phyloP scores from a whole-genome alignment of 2,888 invertebrate genomes.

The Oxytorus armatus region DNA sequence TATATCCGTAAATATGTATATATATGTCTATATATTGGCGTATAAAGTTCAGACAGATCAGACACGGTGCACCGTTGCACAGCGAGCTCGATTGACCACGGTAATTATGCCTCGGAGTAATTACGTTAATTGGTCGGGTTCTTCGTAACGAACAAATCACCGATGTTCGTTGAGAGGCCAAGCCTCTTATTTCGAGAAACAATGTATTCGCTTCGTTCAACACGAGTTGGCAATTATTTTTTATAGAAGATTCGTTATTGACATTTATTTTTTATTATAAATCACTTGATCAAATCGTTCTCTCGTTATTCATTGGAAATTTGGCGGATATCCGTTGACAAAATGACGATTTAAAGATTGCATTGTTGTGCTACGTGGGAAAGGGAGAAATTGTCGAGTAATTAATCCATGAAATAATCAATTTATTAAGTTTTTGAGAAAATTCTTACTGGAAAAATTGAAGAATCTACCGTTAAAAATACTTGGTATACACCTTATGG shows the following conservation, averaged over 20 bases:
- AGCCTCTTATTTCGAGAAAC: constrained; percentile 26
- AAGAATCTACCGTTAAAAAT: too few relatives aligned
- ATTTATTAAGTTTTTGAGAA: too few relatives aligned
- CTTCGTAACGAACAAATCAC: constrained; percentile 35
- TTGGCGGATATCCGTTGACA: too few relatives aligned
- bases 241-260: not conserved
- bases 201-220: not conserved
- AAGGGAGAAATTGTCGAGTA: too few relatives aligned
- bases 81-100: constrained; percentile 62
- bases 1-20: too few relatives aligned
- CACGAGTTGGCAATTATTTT: not conserved
- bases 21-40: too few relatives aligned
- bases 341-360: not conserved
- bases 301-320: not conserved
- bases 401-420: too few relatives aligned
- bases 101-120: constrained; percentile 66
- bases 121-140: constrained; percentile 64
- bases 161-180: not conserved
- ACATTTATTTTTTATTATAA: not conserved
- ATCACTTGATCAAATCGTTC: not conserved
- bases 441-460: too few relatives aligned
- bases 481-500: too few relatives aligned
- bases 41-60: constrained; percentile 8
- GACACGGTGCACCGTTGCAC: constrained; percentile 11
- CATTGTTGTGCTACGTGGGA: too few relatives aligned